phyloP scores from a whole-genome alignment of 2,797 vertebrate species.

The Parauchenoglanis punctatus region DNA sequence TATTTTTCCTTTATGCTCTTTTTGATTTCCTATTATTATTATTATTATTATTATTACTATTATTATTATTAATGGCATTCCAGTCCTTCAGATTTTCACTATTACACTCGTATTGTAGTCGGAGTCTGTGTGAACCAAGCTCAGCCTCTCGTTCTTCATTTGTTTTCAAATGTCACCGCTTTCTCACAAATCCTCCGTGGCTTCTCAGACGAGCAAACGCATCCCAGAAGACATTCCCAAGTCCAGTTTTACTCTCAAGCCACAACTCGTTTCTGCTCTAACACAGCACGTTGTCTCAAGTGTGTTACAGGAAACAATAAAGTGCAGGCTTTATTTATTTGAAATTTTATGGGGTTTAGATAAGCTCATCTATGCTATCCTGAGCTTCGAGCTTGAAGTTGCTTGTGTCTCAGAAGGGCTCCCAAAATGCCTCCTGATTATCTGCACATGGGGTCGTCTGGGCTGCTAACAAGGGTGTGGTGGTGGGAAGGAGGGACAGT shows the following conservation, averaged over 20 bases:
- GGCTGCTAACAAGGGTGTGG: not conserved
- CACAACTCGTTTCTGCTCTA: not conserved
- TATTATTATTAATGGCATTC: not conserved
- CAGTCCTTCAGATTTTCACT: not conserved
- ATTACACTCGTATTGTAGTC: not conserved
- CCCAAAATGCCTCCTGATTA: not conserved
- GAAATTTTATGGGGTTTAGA: not conserved
- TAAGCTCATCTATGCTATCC: not conserved
- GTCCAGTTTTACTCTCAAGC: not conserved
- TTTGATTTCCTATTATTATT: not conserved
- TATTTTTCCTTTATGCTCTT: too few relatives aligned
- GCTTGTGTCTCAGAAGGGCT: not conserved
- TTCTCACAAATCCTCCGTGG: conserved; percentile 19
- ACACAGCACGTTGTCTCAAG: not conserved
- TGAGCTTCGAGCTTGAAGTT: not conserved
- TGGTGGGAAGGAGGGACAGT: not conserved
- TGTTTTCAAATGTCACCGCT: not conserved
- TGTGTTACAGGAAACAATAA: not conserved
- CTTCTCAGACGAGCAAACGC: not conserved
- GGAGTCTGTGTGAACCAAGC: not conserved
- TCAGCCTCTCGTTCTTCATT: not conserved
- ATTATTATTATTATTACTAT: not conserved
- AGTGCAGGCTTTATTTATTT: not conserved
- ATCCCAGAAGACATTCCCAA: not conserved
- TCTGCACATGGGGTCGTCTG: not conserved